A percentile compares a stretch with the other conserved stretches of the same genome.
Conservation (phyloP, 2,113 vertebrate genomes). For the Cromileptes altivelis region DNA sequence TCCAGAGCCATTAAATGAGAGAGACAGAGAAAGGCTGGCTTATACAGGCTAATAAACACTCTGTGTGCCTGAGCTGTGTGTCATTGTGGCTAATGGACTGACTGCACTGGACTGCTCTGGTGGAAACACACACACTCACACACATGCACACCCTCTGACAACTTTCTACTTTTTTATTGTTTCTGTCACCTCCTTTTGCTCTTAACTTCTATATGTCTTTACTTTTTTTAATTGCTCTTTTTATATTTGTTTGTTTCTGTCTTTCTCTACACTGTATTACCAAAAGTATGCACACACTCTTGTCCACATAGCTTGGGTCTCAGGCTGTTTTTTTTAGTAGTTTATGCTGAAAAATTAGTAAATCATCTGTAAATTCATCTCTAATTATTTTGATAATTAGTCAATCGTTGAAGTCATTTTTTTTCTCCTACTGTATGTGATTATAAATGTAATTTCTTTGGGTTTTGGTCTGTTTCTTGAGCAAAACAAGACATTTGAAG, state of each 20-base stretch:
- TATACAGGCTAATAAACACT: conserved; percentile 67
- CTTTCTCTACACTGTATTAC: not conserved
- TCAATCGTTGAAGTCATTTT: not conserved
- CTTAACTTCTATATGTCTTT: conserved; percentile 6
- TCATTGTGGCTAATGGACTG: conserved; percentile 52
- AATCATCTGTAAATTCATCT: too few relatives aligned
- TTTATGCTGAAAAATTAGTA: not conserved
- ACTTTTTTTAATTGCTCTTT: not conserved
- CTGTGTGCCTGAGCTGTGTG: conserved; percentile 44
- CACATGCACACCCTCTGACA: conserved; percentile 16
- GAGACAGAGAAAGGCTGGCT: conserved; percentile 43
- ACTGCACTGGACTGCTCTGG: conserved; percentile 44
- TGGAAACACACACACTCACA: conserved; percentile 49
- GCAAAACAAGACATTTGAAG: not conserved
- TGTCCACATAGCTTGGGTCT: not conserved
- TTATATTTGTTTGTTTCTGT: not conserved
- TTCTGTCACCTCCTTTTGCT: conserved; percentile 10
- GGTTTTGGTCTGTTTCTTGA: not conserved
- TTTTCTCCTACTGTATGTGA: not conserved
- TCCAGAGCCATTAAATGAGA: conserved; percentile 60
- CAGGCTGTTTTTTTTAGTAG: not conserved
- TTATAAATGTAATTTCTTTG: not conserved
- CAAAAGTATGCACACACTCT: not conserved
- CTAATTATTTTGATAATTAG: not conserved
- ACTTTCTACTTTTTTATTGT: conserved; percentile 19